Percentiles rank a stretch among this genome's conserved stretches.
Evolutionary conservation across 2,888 invertebrate species (phyloP).

Genomic region (Carabus problematicus): DNA sequence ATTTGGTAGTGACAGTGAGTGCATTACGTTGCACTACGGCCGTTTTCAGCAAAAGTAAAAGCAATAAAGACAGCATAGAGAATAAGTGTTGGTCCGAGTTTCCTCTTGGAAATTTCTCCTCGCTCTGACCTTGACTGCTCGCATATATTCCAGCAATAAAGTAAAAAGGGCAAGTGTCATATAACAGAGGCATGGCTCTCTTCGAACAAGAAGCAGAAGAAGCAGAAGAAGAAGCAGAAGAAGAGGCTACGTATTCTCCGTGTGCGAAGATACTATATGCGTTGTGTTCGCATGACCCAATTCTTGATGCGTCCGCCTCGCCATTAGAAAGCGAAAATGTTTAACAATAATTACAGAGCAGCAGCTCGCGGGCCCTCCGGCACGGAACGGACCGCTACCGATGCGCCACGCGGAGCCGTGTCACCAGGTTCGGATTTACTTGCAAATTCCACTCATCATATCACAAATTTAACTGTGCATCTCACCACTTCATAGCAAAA

Average conservation of each 20-base stretch:
- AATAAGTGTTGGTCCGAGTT: slow-evolving; percentile 10
- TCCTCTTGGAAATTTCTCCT: slow-evolving; percentile 18
- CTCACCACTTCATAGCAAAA: too few relatives aligned
- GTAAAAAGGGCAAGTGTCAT: slow-evolving; percentile 34
- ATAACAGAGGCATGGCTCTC: not conserved
- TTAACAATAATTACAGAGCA: slow-evolving; percentile 53
- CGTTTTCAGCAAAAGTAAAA: slow-evolving; percentile 24
- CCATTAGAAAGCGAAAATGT: slow-evolving; percentile 57
- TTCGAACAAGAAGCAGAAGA: too few relatives aligned
- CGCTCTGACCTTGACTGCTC: slow-evolving; percentile 19
- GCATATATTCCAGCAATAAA: slow-evolving; percentile 21
- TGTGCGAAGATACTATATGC: not conserved
- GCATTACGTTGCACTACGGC: not conserved
- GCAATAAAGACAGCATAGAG: slow-evolving; percentile 8
- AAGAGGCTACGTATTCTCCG: too few relatives aligned
- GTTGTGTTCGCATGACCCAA: slow-evolving; percentile 29
- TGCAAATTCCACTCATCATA: too few relatives aligned
- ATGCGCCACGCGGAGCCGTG: slow-evolving; percentile 7
- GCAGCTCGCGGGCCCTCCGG: slow-evolving; percentile 26
- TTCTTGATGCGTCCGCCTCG: slow-evolving; percentile 33
- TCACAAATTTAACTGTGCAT: too few relatives aligned
- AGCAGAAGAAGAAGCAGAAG: too few relatives aligned
- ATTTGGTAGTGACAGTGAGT: too few relatives aligned
- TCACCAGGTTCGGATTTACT: too few relatives aligned
- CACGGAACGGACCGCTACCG: slow-evolving; percentile 29